These are phyloP conservation scores for Xenopus tropicalis DNA, from an alignment of 2,113 vertebrate genomes.

Conservation along the genomic window UCB_Xtro_10.0 CM004446.2:1909501-1910000, in stretches of 20 bases:
- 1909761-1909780: neutral
- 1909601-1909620: neutral
- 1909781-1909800: neutral
- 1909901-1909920: conserved; percentile 28
- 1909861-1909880: conserved; percentile 32
- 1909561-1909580: conserved; percentile 3
- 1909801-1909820: conserved; percentile 2
- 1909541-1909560: neutral
- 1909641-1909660: neutral
- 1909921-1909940: neutral
- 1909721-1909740: neutral
- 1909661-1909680: no score
- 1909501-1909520: neutral
- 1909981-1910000: no score
- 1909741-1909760: neutral
- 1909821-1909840: neutral
- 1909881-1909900: neutral
- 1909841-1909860: neutral
- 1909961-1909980: neutral
- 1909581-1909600: neutral
- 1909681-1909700: no score
- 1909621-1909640: neutral
- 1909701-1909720: neutral
- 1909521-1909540: neutral
- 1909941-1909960: conserved; percentile 7